Base-by-base conservation (phyloP, 2,113 vertebrate genomes). In the Scophthalmus maximus region DNA sequence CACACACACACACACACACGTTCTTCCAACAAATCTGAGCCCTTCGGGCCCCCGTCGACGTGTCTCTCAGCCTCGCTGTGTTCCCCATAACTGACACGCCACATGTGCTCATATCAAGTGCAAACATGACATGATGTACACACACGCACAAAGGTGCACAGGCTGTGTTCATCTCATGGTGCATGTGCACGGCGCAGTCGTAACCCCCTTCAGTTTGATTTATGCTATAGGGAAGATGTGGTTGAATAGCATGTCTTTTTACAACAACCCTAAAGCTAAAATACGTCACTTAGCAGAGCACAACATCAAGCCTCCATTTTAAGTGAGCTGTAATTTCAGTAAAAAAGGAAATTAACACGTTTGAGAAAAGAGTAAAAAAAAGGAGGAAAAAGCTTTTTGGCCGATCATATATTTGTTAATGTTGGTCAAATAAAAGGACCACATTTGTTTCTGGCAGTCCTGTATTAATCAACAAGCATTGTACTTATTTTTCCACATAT, bases 101-200 rank as follows among this genome's bases (percentile, higher is more conserved):
- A 78, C 83, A 87, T 86, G 88, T 84, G 88, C 87, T 88, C 75
- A 78, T 76, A 91, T 84, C 74, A 78, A 82, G 79, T 55, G 73
- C 73, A 86, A 80, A 81, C 71, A 76, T 47, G 77, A 72, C 83
- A 81, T 51, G 69, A 68, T 76, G 62, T 38, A 44, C 34, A 38
- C 34, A 57, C 30, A 22, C 34, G 34, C 65, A 49, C 66, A 82
- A 61, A 30, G 62, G 66, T 40, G 20, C 49, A 74, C 42, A 46
- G 46, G 40, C 40, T 34, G 30, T 57, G 76, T 65, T 67, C 55
- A 2, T 51, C 61, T 56, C 44, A 70, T 30, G 59, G 52, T 47
- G 55, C 50, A 17, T 67, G 62, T 60, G 44, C 59, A 82, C 4
- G 18, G 26, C 44, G 23, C 7, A 0, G 22, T 53, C 61, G 38